phyloP scores from a whole-genome alignment of 2,888 invertebrate genomes.

The Notodonta dromedarius region DNA sequence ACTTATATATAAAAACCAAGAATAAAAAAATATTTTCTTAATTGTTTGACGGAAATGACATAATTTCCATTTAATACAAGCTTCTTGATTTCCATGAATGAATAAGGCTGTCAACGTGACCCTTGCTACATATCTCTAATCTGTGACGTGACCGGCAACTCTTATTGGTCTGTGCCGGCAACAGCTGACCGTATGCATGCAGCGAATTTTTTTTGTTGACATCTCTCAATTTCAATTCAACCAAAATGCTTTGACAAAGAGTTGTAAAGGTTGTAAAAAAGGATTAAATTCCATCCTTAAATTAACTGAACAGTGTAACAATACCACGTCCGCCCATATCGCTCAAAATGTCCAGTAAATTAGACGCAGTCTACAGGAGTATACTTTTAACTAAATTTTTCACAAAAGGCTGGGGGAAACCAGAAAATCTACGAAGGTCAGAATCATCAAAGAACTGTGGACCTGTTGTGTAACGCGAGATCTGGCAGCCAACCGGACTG shows the following conservation, averaged over 20 bases:
- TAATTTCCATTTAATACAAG: no score
- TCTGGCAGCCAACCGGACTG: constrained; percentile 13
- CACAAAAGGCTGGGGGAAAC: constrained; percentile 98
- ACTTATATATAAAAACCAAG: no score
- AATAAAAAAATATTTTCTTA: no score
- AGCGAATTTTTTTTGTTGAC: constrained; percentile 39
- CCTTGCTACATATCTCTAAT: no score
- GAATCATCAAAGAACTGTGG: constrained; percentile 22
- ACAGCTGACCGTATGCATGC: constrained; percentile 46
- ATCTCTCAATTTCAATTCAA: constrained; percentile 39
- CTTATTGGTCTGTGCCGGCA: no score
- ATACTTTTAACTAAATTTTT: constrained; percentile 96
- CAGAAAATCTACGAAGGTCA: constrained; percentile 94
- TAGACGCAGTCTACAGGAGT: constrained; percentile 93
- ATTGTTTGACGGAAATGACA: no score
- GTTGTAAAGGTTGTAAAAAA: constrained; percentile 29
- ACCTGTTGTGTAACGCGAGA: constrained; percentile 42
- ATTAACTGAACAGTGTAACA: constrained; percentile 32
- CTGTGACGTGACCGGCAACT: no score
- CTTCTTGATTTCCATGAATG: no score
- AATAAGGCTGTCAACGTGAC: constrained; percentile 14
- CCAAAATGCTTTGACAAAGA: constrained; percentile 59
- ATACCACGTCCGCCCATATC: constrained; percentile 34
- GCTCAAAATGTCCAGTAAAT: constrained; percentile 83
- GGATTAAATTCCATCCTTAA: constrained; percentile 32